These are phyloP conservation scores for Resseliella maxima DNA, from an alignment of 2,888 invertebrate species.

Conservation along the genomic window DNA sequence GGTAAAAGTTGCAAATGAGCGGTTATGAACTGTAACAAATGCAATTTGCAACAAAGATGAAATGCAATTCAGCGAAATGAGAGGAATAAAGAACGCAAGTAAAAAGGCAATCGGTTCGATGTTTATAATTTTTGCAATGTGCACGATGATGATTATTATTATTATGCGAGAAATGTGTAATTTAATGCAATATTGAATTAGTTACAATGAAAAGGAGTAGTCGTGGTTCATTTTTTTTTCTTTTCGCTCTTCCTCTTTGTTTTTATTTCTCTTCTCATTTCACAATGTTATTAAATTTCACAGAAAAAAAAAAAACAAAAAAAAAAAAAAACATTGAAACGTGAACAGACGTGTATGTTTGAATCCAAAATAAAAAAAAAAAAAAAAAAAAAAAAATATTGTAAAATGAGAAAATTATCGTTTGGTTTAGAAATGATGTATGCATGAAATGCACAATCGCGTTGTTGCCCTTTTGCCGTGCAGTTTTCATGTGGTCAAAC, in stretches of 20 bases:
- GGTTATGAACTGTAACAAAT: constrained; percentile 24
- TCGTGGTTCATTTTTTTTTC: background rate
- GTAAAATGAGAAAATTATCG: constrained; percentile 49
- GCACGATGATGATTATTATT: constrained; percentile 44
- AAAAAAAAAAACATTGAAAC: background rate
- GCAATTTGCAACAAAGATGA: constrained; percentile 31
- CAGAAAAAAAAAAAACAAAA: background rate
- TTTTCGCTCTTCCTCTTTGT: background rate
- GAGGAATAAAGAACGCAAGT: background rate
- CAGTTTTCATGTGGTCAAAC: constrained; percentile 15
- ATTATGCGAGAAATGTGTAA: constrained; percentile 48
- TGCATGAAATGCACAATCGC: background rate
- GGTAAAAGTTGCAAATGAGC: background rate
- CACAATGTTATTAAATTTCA: constrained; percentile 20
- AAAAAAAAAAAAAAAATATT: background rate
- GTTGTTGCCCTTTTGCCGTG: background rate
- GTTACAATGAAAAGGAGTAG: constrained; percentile 46
- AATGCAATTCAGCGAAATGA: background rate
- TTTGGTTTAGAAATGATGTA: constrained; percentile 37
- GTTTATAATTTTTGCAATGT: constrained; percentile 36
- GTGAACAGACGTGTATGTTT: background rate
- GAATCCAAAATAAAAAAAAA: background rate
- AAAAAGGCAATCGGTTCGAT: background rate
- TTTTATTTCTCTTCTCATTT: background rate
- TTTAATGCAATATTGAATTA: constrained; percentile 49